Conservation (phyloP, 2,888 invertebrate genomes). For the Gasteruption jaculator region DNA sequence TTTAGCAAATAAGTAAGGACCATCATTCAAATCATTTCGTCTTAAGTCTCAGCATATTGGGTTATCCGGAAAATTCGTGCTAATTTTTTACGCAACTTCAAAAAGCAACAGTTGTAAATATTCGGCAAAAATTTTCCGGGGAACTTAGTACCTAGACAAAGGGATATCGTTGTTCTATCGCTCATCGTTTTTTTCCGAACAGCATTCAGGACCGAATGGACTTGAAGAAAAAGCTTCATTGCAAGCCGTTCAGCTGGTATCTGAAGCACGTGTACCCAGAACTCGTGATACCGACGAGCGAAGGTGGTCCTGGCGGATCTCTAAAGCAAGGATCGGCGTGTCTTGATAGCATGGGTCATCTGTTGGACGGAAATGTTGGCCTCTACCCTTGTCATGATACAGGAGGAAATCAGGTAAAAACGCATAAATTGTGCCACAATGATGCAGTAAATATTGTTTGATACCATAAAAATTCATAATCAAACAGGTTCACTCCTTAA, state of each 20-base stretch:
- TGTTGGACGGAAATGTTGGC: constrained; percentile 80
- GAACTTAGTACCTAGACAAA: too few species aligned
- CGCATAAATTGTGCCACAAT: too few species aligned
- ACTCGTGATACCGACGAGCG: constrained; percentile 66
- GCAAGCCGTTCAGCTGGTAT: constrained; percentile 95
- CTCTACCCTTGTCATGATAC: constrained; percentile 93
- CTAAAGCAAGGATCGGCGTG: constrained; percentile 81
- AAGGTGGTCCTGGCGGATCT: constrained; percentile 62
- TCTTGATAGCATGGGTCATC: constrained; percentile 91
- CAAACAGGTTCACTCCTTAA: too few species aligned
- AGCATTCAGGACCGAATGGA: constrained; percentile 82
- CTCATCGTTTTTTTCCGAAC: constrained; percentile 33
- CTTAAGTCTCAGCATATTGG: too few species aligned
- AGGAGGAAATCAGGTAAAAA: constrained; percentile 94
- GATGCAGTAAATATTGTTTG: too few species aligned
- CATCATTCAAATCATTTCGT: too few species aligned
- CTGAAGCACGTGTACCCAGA: constrained; percentile 90
- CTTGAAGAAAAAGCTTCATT: constrained; percentile 75
- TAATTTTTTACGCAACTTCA: too few species aligned
- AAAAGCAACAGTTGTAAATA: constrained; percentile 4
- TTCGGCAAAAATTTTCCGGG: too few species aligned
- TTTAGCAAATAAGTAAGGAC: too few species aligned
- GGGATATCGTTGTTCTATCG: constrained; percentile 2
- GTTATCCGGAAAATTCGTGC: too few species aligned
- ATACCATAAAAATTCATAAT: too few species aligned